Evolutionary conservation across 1,140 invertebrate genomes (phyloP).

Genomic region (Tyrophagus putrescentiae): DNA sequence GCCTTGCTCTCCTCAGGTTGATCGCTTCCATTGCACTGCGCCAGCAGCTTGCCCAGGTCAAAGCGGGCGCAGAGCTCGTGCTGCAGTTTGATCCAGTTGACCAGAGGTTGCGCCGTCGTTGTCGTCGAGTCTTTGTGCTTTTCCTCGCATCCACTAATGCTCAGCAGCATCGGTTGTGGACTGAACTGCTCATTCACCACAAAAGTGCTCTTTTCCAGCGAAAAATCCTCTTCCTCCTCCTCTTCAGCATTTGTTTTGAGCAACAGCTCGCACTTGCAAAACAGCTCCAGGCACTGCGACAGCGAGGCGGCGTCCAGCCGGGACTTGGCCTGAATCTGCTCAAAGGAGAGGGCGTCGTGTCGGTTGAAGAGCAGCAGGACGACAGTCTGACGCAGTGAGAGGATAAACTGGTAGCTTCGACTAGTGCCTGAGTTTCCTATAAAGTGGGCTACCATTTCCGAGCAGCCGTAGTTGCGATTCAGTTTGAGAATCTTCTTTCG

Average conservation of each 20-base stretch:
- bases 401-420: background rate
- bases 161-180: too few relatives aligned
- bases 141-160: too few relatives aligned
- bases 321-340: background rate
- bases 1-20: background rate
- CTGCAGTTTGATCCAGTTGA: conserved; percentile 8
- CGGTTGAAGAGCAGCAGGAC: background rate
- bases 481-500: background rate
- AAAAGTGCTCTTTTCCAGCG: background rate
- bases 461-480: conserved; percentile 4
- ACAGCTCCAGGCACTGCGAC: background rate
- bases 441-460: background rate
- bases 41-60: background rate
- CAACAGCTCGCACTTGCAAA: background rate
- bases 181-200: background rate
- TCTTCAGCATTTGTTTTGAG: background rate
- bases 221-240: background rate
- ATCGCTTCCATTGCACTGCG: background rate
- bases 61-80: background rate
- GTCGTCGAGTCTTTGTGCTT: too few relatives aligned
- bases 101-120: background rate
- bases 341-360: background rate
- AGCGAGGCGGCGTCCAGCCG: background rate
- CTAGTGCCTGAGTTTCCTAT: too few relatives aligned
- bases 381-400: background rate